Base-by-base conservation (phyloP, 2,888 invertebrate species). In the Poecilus cupreus region DNA sequence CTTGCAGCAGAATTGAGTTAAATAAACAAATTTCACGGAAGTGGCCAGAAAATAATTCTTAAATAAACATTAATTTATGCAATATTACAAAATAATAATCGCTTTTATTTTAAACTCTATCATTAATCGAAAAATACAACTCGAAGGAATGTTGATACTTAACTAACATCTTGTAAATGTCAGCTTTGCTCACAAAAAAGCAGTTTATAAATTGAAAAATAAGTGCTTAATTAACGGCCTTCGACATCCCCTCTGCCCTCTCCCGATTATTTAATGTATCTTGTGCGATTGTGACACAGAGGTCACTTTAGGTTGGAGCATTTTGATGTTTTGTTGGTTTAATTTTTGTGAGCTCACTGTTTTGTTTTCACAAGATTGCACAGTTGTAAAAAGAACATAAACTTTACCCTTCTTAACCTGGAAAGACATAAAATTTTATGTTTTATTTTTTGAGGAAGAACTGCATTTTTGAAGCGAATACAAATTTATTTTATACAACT, bases 191-290 rank as follows among this genome's bases (percentile, higher is more conserved):
- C 26, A 74, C 49, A 46, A 74, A 74, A 74, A 74, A 74, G 51
- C 26, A 74, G 26, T 49, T 74, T 51, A 74, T 74, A 51, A 74
- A 74, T 74, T 74, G 74, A 74, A 74, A 74, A 74, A 74, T 74
- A 74, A 74, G 32, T 74, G 49, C 22, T 74, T 74, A 74, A 74
- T 74, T 46, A 51, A 49, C 49, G 74, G 49, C 74, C 74, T 74
- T 74, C 49, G 22, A 51, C 3, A 13, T 26, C 26, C 51, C 74
- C 24, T 11, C 18, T 26, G 11, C 43, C 46, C 8, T 51, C 74
- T 16, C 13, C 74, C 11, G 26, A 22, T n/a, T 60, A n/a, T 18
- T 26, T 22, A 8, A 11, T 49, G 46, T 43, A 68, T 68, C 64
- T 68, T 68, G 37, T 32, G 32, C 13, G 18, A 68, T 51, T 74